These are phyloP conservation scores for Malthinus seriepunctatus DNA, from an alignment of 2,888 invertebrate species.

Conservation along the genomic window DNA sequence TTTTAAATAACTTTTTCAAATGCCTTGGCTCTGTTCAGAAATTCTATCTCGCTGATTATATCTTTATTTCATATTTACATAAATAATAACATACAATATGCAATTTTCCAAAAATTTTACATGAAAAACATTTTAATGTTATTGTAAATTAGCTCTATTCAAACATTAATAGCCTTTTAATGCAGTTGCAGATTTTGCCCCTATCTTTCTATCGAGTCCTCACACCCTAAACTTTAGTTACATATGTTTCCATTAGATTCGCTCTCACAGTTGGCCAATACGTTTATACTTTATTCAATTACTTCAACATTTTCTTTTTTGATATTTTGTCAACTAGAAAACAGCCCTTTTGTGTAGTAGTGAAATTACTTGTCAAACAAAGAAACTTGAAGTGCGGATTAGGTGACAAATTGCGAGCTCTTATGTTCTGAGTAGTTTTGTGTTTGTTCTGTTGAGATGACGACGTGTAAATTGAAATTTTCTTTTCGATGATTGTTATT, in stretches of 20 bases:
- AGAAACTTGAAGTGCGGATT: conserved; percentile 49
- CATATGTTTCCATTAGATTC: conserved; percentile 47
- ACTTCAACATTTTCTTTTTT: not conserved
- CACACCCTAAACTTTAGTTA: conserved; percentile 41
- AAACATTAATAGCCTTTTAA: conserved; percentile 49
- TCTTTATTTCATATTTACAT: conserved; percentile 6
- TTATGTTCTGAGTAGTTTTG: conserved; percentile 16
- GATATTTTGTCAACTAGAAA: conserved; percentile 9
- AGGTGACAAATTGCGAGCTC: conserved; percentile 49
- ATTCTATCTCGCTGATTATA: not conserved
- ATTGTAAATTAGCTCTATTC: conserved; percentile 48
- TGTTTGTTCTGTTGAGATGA: not conserved
- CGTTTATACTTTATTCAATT: conserved; percentile 1
- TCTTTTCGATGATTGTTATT: not conserved
- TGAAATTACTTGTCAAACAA: conserved; percentile 47
- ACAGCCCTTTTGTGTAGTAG: conserved; percentile 8
- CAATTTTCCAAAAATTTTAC: conserved; percentile 1
- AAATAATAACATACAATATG: not conserved
- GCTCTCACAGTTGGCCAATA: conserved; percentile 39
- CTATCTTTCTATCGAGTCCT: conserved; percentile 34
- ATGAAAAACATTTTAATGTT: conserved; percentile 9
- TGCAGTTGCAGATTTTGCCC: conserved; percentile 46
- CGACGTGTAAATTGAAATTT: not conserved
- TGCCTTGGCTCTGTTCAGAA: too few species aligned
- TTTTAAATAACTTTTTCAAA: too few species aligned